Percentiles rank a stretch among this genome's conserved stretches.
Evolutionary conservation across 2,888 invertebrate species (phyloP).

Genomic region (Muscina levida): DNA sequence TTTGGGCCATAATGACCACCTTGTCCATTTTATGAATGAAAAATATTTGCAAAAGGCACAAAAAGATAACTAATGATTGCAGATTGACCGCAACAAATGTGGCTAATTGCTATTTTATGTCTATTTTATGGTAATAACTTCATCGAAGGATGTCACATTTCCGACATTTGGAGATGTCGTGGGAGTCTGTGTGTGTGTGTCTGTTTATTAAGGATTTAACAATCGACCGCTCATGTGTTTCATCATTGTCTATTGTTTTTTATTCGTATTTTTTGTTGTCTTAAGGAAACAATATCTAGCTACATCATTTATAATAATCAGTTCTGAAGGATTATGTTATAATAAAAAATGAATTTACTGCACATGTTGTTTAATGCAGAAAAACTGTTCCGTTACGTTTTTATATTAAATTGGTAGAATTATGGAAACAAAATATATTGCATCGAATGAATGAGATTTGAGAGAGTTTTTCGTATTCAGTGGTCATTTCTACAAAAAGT

Average conservation of each 20-base stretch:
- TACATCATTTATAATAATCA: constrained; percentile 62
- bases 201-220: constrained; percentile 60
- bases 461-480: no score
- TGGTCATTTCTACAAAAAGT: no score
- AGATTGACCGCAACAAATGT: constrained; percentile 75
- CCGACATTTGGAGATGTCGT: neutral
- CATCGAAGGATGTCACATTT: constrained; percentile 70
- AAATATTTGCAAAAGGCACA: constrained; percentile 25
- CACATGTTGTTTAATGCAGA: constrained; percentile 63
- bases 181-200: constrained; percentile 32
- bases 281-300: neutral
- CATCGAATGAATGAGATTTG: no score
- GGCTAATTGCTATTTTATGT: constrained; percentile 76
- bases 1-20: constrained; percentile 8
- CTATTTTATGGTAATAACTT: constrained; percentile 75
- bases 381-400: no score
- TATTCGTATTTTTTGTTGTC: no score
- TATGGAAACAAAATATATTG: no score
- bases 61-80: constrained; percentile 54
- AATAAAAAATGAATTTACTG: constrained; percentile 69
- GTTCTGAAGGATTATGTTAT: constrained; percentile 67
- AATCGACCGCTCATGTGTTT: constrained; percentile 20
- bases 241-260: neutral
- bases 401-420: no score
- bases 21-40: constrained; percentile 6